Base-by-base conservation (phyloP, 2,888 invertebrate genomes). In the Drosophila kuntzei region DNA sequence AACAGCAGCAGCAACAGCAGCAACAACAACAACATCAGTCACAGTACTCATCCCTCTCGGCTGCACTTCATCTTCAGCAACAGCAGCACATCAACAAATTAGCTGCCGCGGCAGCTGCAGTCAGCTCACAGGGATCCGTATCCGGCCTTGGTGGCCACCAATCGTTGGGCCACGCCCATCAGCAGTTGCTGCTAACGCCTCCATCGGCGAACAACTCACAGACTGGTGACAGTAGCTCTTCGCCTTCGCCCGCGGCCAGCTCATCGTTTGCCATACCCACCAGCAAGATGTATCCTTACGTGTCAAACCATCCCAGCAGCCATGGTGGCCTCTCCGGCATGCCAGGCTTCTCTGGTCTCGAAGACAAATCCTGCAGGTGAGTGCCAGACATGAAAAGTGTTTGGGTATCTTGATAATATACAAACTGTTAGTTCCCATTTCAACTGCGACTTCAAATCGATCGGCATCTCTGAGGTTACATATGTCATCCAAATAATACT, bases 211-310 rank as follows among this genome's bases (percentile, higher is more conserved):
- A 83, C 62, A 91, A 90, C 64, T 90, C 90, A 5, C 90, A 91
- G 67, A 85, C 91, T 50, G 87, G 91, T 47, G 88, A 90, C 65
- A 87, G 90, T 80, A 90, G 90, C 79, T 85, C 91, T 36, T 84
- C 90, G 58, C 90, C 91, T 14, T 89, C 90, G 20, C 91, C 87
- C 25, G 90, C 91, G 68, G 90, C 91, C 55, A 79, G 90, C 53
- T 89, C 84, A 32, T 94, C 94, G 91, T 92, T 92, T 80, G 94
- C 94, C 93, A 95, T 94, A 93, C 93, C 94, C 89, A 94, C 94
- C 90, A 94, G 91, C 93, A 96, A 97, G 94, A 97, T 97, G 97
- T 97, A 97, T 93, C 97, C 97, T 3, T 97, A 97, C 94, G 97
- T 97, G 90, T 96, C 96, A 86, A 95, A 89, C 94, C 94, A 89